Evolutionary conservation across 2,113 vertebrate genomes (phyloP), one percentile per base, ranked within the genome.

Genomic region (Ramphastos sulfuratus): DNA sequence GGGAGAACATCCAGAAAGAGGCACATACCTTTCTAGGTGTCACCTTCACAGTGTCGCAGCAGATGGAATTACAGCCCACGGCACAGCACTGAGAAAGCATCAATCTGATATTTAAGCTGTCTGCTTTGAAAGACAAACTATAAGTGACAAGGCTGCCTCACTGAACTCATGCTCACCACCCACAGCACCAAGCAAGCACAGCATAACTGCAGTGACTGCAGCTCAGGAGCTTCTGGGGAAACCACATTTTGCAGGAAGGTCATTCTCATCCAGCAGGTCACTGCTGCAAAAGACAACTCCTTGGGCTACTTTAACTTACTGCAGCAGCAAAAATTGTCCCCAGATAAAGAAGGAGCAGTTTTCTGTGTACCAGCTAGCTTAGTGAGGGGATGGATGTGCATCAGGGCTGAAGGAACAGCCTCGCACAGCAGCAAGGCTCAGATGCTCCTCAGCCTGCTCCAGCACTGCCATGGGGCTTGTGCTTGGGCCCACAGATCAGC

Each of bases 41-140:
- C 94, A 96, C 95, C 93, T 95, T 91, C 81, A 80, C 56, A 13
- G 11, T 8, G 28, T 48, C 2, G 2, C 67, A 85, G 82, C 85
- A 89, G 95, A 96, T 95, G 87, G 87, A 96, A 95, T 94, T 96
- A 91, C 95, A 96, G 91, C 82, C 71, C 75, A 33, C 60, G 56
- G 87, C 0, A 0, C 58, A 75, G 63, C 61, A 64, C 91, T 71
- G 55, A 50, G 91, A 72, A 88, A 69, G 79, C 82, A 91, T 84
- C 86, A 71, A 55, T 84, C 69, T 89, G 93, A 96, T 91, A 93
- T 58, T 91, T 89, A 83, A 89, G 82, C 82, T 83, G 90, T 31
- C 90, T 90, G 82, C 79, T 77, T 63, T 60, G 82, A 85, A 92
- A 90, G 82, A 85, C 88, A 82, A 94, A 92, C 89, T 58, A 8